phyloP scores from a whole-genome alignment of 1,140 invertebrate species.

The Steinernema feltiae region DNA sequence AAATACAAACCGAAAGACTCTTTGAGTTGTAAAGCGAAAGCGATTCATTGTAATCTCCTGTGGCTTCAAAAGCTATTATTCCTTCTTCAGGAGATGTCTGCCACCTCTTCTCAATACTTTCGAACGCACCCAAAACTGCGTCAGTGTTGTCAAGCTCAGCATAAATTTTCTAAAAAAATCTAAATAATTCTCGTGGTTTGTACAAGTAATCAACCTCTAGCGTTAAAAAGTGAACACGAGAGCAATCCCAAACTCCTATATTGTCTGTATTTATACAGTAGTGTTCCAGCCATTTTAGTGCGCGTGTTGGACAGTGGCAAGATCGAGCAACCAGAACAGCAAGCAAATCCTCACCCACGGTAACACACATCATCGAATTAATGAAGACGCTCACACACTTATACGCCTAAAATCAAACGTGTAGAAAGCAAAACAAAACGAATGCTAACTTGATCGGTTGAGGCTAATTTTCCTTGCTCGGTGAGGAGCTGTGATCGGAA shows the following conservation, averaged over 20 bases:
- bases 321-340: neutral
- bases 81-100: conserved; percentile 61
- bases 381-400: neutral
- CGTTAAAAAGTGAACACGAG: neutral
- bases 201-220: conserved; percentile 35
- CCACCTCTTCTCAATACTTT: conserved; percentile 55
- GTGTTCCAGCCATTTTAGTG: conserved; percentile 62
- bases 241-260: neutral
- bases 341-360: neutral
- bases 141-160: conserved; percentile 64
- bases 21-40: conserved; percentile 61
- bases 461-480: neutral
- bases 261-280: neutral
- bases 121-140: conserved; percentile 63
- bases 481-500: neutral
- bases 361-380: neutral
- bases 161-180: conserved; percentile 64
- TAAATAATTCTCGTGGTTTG: too few relatives aligned
- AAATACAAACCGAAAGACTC: conserved; percentile 55
- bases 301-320: conserved; percentile 62
- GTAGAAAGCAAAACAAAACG: neutral
- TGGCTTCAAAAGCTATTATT: conserved; percentile 62
- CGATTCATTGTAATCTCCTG: conserved; percentile 62
- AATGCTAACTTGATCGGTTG: neutral
- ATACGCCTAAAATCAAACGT: neutral